phyloP scores from a whole-genome alignment of 2,797 vertebrate species.

The Notoglanidium macrostoma region DNA sequence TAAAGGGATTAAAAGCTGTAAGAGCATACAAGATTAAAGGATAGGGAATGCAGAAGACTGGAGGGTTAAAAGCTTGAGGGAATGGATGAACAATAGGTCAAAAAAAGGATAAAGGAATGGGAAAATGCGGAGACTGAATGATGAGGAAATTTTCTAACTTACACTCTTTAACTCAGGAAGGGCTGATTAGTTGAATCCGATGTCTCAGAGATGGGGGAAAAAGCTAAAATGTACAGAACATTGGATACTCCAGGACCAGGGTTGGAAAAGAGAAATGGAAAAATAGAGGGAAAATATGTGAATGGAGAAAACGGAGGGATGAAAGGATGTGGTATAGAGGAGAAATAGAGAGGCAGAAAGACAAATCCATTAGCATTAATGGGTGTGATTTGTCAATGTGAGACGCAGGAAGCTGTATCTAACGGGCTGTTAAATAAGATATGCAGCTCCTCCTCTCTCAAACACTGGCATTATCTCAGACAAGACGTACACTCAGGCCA shows the following conservation, averaged over 20 bases:
- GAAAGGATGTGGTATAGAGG: neutral
- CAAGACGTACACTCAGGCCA: neutral
- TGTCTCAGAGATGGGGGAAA: neutral
- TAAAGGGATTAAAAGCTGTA: constrained; percentile 2
- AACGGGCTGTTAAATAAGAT: constrained; percentile 67
- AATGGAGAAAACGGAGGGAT: neutral
- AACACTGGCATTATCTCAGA: constrained; percentile 32
- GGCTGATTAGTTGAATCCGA: neutral
- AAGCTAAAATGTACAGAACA: neutral
- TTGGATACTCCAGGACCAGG: neutral
- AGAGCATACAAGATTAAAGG: neutral
- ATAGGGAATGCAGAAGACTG: neutral
- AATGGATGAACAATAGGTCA: neutral
- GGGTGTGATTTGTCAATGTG: constrained; percentile 45
- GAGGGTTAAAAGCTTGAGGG: neutral
- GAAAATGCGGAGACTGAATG: neutral
- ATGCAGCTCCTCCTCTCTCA: constrained; percentile 53
- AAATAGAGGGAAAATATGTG: neutral
- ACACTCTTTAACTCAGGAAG: neutral
- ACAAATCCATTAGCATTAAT: constrained; percentile 41
- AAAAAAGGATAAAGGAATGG: neutral
- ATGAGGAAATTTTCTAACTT: neutral
- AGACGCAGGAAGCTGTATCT: constrained; percentile 48
- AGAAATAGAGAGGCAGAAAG: constrained; percentile 19
- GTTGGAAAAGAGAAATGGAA: neutral